Evolutionary conservation across 2,113 vertebrate species (phyloP), one percentile per base, ranked within the genome.

Genomic region (Eurypyga helias): DNA sequence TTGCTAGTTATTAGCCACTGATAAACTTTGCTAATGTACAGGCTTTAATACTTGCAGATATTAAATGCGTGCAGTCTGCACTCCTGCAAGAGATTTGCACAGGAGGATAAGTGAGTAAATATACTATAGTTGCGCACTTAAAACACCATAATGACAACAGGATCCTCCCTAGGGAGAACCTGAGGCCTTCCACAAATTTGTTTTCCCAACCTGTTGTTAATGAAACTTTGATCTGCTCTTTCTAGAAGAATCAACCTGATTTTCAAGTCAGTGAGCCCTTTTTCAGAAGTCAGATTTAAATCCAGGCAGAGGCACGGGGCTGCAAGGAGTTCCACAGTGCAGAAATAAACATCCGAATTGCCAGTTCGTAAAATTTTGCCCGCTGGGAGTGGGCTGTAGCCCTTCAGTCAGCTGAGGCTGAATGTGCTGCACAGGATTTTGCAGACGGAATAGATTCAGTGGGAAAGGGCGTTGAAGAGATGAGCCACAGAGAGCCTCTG

Each of bases 41-140:
- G 51, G 29, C 33, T 70, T 93, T 79, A 95, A 75, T 88, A 52
- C 61, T 57, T 78, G 45, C 31, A 72, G 77, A 72, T 84, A 84
- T 72, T 93, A 87, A 89, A 77, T 43, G 33, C 2, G 1, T 38
- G 6, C 48, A 84, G 48, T 41, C 70, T 91, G 62, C 0, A 4
- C 11, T 85, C 55, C 38, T 61, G 52, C 41, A 65, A 91, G 76
- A 71, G 73, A 83, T 87, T 79, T 89, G 41, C 65, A 48, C 23
- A 23, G 75, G 57, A 89, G 58, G 91, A 69, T 87, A 94, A 89
- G 61, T 26, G 77, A 92, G 55, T 87, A 79, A 76, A 95, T 89
- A 43, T 33, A 36, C 66, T 89, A n/a, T 48, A 89, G 87, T 23
- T 61, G 38, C 78, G 48, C 69, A 82, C 77, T 93, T 93, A 34